Conservation (phyloP, 2,888 invertebrate genomes). For the Chaetogeoica ovagalla region DNA sequence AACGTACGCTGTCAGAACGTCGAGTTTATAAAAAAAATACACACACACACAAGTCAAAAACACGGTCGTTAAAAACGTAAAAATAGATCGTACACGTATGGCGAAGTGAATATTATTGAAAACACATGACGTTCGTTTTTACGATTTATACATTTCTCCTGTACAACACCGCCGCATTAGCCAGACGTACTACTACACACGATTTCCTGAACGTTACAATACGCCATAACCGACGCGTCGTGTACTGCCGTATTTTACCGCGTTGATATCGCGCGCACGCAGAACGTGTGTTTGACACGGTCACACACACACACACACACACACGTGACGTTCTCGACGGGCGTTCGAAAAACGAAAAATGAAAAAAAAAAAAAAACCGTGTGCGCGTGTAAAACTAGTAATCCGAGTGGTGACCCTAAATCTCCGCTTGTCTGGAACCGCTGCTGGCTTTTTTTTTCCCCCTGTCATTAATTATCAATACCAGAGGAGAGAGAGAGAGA, state of each 20-base stretch:
- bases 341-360: slow-evolving; percentile 16
- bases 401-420: slow-evolving; percentile 28
- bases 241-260: too few species aligned
- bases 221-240: not conserved
- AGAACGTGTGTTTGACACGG: slow-evolving; percentile 39
- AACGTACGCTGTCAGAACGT: too few species aligned
- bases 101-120: not conserved
- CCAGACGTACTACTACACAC: not conserved
- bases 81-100: not conserved
- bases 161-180: not conserved
- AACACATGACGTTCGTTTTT: not conserved
- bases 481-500: too few species aligned
- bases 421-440: not conserved
- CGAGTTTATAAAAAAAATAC: not conserved
- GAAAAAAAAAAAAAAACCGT: slow-evolving; percentile 16
- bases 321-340: slow-evolving; percentile 47
- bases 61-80: not conserved
- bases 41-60: not conserved
- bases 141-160: not conserved
- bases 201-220: not conserved
- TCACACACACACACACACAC: too few species aligned
- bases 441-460: not conserved
- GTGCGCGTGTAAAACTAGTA: slow-evolving; percentile 26
- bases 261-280: slow-evolving; percentile 18
- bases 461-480: slow-evolving; percentile 18